Percentiles rank a stretch among this genome's conserved stretches.
phyloP scores from a whole-genome alignment of 1,140 invertebrate species.

The Orchestia grillus region DNA sequence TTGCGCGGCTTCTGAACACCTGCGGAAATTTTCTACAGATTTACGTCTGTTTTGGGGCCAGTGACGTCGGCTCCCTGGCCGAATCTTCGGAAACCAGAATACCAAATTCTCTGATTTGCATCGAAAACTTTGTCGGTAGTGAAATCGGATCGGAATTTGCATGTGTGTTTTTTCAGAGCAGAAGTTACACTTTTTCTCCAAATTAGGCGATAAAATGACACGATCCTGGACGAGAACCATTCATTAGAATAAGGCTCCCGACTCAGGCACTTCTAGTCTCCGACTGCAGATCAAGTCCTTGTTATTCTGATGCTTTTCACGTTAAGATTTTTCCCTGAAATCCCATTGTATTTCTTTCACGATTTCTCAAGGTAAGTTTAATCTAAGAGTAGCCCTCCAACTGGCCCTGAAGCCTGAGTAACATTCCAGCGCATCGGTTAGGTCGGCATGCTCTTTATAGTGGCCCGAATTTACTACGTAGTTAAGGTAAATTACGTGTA shows the following conservation, averaged over 20 bases:
- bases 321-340: too few species aligned
- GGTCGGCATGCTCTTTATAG: too few species aligned
- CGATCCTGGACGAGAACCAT: not conserved
- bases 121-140: not conserved
- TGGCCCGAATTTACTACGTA: too few species aligned
- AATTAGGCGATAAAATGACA: not conserved
- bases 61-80: not conserved
- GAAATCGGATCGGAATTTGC: not conserved
- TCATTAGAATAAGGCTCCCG: not conserved
- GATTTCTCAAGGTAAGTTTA: too few species aligned
- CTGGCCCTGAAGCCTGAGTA: too few species aligned
- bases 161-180: not conserved
- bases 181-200: not conserved
- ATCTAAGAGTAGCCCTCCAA: too few species aligned
- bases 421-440: too few species aligned
- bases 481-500: too few species aligned
- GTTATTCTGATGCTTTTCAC: too few species aligned
- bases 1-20: not conserved
- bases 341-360: too few species aligned
- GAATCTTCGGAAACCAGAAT: not conserved
- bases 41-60: not conserved
- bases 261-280: not conserved
- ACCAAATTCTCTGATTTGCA: not conserved
- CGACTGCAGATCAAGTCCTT: too few species aligned
- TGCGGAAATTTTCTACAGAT: not conserved